Evolutionary conservation across 2,797 vertebrate genomes (phyloP).

Genomic region (Knipowitschia caucasica): DNA sequence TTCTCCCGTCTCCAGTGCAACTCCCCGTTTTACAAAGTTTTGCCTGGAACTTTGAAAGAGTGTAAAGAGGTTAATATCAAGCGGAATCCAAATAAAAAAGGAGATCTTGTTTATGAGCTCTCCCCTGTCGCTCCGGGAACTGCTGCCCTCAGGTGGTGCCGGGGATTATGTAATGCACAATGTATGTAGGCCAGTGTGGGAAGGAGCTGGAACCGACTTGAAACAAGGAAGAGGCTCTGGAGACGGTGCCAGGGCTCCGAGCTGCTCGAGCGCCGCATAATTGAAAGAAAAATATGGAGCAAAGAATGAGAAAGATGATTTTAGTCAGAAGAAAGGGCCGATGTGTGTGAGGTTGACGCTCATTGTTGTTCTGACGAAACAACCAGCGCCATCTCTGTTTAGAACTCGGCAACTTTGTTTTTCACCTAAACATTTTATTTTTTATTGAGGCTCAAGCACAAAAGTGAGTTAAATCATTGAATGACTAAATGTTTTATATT

Average conservation of each 20-base stretch:
- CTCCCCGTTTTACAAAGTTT: constrained; percentile 42
- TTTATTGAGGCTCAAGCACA: too few relatives aligned
- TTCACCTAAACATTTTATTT: too few relatives aligned
- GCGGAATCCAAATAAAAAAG: constrained; percentile 45
- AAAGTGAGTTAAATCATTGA: too few relatives aligned
- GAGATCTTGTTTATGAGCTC: constrained; percentile 52
- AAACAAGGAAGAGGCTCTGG: constrained; percentile 38
- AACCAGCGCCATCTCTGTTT: neutral
- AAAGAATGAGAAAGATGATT: constrained; percentile 11
- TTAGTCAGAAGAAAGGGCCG: neutral
- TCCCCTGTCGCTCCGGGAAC: constrained; percentile 40
- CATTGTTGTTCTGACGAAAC: constrained; percentile 10
- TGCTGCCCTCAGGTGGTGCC: constrained; percentile 50
- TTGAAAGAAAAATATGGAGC: constrained; percentile 26
- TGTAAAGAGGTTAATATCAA: constrained; percentile 43
- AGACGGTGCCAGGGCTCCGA: constrained; percentile 16
- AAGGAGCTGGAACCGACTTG: constrained; percentile 40
- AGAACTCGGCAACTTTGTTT: too few relatives aligned
- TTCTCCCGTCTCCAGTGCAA: constrained; percentile 28
- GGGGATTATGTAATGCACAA: constrained; percentile 52
- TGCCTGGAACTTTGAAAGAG: constrained; percentile 29
- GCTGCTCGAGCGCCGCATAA: constrained; percentile 29
- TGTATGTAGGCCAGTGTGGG: constrained; percentile 56
- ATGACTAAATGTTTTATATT: too few relatives aligned
- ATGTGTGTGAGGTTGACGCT: constrained; percentile 4